A percentile compares a stretch with the other conserved stretches of the same genome.
These are phyloP conservation scores for Archegozetes longisetosus DNA, from an alignment of 1,140 invertebrate species.

Conservation along the genomic window DNA sequence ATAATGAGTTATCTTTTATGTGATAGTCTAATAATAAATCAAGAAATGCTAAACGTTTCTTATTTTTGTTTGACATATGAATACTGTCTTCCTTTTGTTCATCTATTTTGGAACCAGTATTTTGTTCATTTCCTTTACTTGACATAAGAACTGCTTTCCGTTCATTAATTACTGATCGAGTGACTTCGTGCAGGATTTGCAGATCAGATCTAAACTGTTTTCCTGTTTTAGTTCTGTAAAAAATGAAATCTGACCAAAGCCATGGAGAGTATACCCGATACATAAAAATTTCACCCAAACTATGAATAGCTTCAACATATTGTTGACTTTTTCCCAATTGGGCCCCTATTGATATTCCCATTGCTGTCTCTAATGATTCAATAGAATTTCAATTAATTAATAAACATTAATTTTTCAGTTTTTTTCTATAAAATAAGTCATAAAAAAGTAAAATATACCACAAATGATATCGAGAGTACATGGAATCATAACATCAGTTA, in stretches of 20 bases:
- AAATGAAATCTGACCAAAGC: constrained; percentile 1
- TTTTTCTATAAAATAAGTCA: too few species aligned
- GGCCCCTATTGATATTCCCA: constrained; percentile 52
- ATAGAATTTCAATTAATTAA: too few species aligned
- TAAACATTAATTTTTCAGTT: too few species aligned
- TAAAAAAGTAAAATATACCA: too few species aligned
- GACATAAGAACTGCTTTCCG: constrained; percentile 9
- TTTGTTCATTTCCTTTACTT: background rate
- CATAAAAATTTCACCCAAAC: constrained; percentile 17
- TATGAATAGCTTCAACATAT: constrained; percentile 45
- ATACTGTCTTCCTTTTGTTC: background rate
- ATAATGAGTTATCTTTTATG: constrained; percentile 12
- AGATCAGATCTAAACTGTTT: background rate
- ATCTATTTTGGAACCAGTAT: too few species aligned
- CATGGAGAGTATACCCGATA: constrained; percentile 5
- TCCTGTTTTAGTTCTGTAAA: background rate
- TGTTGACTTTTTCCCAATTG: constrained; percentile 46
- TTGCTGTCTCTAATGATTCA: constrained; percentile 50
- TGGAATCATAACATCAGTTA: constrained; percentile 15
- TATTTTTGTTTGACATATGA: background rate
- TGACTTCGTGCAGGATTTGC: constrained; percentile 6
- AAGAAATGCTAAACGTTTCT: constrained; percentile 36
- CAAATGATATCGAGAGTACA: constrained; percentile 21
- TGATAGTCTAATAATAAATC: constrained; percentile 10
- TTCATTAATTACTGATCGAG: constrained; percentile 12